phyloP scores from a whole-genome alignment of 2,888 invertebrate genomes.

The Orchestes rusci region DNA sequence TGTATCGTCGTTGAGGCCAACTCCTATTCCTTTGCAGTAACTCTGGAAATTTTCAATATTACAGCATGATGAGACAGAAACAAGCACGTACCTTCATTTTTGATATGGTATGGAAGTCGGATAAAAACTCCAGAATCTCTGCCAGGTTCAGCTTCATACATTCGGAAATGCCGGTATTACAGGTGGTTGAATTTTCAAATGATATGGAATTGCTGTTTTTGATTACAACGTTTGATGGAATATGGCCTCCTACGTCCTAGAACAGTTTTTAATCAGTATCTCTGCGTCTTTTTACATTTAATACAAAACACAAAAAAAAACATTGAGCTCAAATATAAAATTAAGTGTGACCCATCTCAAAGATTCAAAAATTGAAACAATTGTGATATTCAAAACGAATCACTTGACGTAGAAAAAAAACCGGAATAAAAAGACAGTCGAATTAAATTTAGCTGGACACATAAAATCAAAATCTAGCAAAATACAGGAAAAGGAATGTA shows the following conservation, averaged over 20 bases:
- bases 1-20: conserved; percentile 86
- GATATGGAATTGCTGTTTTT: conserved; percentile 48
- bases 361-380: too few relatives aligned
- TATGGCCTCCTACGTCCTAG: conserved; percentile 77
- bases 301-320: too few relatives aligned
- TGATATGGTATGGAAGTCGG: conserved; percentile 92
- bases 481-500: too few relatives aligned
- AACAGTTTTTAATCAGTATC: too few relatives aligned
- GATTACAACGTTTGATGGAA: conserved; percentile 68
- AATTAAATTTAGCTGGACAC: too few relatives aligned
- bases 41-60: conserved; percentile 47
- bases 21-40: conserved; percentile 58
- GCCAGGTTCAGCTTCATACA: conserved; percentile 86
- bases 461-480: too few relatives aligned
- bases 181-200: conserved; percentile 46
- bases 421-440: too few relatives aligned
- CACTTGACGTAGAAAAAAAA: too few relatives aligned
- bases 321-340: too few relatives aligned
- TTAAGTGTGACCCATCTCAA: too few relatives aligned
- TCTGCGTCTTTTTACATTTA: too few relatives aligned
- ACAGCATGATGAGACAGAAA: not conserved
- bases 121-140: conserved; percentile 90
- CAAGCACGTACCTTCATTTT: conserved; percentile 86
- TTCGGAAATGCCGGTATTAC: conserved; percentile 85
- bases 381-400: too few relatives aligned